Conservation (phyloP, 2,797 vertebrate genomes). For the Rhinichthys osculus region DNA sequence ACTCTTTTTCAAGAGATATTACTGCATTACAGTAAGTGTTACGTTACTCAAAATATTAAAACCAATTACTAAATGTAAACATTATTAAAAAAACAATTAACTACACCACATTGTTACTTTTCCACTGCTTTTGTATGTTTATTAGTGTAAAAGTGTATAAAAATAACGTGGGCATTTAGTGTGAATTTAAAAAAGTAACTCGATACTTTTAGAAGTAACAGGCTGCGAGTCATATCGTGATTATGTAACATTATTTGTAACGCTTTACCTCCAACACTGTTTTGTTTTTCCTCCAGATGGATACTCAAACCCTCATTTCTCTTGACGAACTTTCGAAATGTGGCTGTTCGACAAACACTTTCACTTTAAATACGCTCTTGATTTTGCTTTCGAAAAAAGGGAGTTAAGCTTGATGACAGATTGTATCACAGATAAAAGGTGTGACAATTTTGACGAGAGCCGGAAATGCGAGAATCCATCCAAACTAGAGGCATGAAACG, state of each 20-base stretch:
- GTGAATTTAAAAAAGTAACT: background rate
- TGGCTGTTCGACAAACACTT: background rate
- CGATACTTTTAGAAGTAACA: background rate
- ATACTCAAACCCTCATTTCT: background rate
- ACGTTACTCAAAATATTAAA: background rate
- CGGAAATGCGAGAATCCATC: conserved; percentile 74
- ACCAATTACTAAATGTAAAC: background rate
- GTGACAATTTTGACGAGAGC: conserved; percentile 68
- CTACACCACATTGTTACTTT: background rate
- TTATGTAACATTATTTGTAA: background rate
- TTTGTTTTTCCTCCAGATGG: background rate
- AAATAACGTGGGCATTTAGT: background rate
- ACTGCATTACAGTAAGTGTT: background rate
- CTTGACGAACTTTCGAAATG: background rate
- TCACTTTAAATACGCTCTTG: conserved; percentile 53
- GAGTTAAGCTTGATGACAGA: conserved; percentile 47
- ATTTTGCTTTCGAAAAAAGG: conserved; percentile 54
- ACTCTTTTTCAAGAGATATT: too few species aligned
- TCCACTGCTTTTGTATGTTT: too few species aligned
- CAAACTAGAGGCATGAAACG: conserved; percentile 84
- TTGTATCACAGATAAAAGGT: conserved; percentile 56
- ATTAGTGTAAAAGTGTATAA: background rate
- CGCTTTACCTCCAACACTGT: background rate
- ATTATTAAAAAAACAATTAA: too few species aligned
- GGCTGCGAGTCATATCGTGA: background rate